Conservation (phyloP, 2,888 invertebrate species). For the Rhabditoides inermis region DNA sequence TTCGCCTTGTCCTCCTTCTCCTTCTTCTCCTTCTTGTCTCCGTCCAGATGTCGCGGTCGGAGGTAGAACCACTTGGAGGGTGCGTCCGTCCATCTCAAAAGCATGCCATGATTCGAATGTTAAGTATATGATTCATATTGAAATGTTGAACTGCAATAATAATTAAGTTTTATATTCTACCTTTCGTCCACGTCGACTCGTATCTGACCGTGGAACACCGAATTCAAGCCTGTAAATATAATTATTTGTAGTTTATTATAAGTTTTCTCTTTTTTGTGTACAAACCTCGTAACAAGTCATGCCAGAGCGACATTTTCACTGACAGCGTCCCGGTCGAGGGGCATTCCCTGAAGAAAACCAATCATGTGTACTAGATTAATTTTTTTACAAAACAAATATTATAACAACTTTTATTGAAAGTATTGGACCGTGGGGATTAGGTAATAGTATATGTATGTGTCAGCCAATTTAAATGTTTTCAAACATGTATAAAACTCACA, state of each 20-base stretch:
- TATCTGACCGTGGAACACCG: slow-evolving; percentile 38
- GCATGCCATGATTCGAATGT: no score
- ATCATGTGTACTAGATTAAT: not conserved
- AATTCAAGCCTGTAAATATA: slow-evolving; percentile 31
- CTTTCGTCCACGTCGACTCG: slow-evolving; percentile 27
- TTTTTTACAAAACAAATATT: no score
- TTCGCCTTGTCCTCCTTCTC: slow-evolving; percentile 4
- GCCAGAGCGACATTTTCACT: slow-evolving; percentile 35
- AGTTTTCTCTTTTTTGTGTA: no score
- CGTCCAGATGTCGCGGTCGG: slow-evolving; percentile 15
- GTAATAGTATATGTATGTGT: no score
- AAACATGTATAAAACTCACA: slow-evolving; percentile 29
- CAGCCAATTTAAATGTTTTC: no score
- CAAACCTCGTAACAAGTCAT: slow-evolving; percentile 32
- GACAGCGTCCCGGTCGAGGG: slow-evolving; percentile 21
- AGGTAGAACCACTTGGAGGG: slow-evolving; percentile 39
- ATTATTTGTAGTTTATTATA: no score
- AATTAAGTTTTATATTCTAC: no score
- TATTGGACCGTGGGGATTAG: no score
- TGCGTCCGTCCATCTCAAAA: slow-evolving; percentile 26
- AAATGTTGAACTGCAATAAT: no score
- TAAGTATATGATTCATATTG: no score
- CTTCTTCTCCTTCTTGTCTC: not conserved
- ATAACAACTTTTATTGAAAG: no score
- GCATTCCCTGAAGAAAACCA: no score